phyloP scores from a whole-genome alignment of 1,140 invertebrate species.

The Nymphalis io region DNA sequence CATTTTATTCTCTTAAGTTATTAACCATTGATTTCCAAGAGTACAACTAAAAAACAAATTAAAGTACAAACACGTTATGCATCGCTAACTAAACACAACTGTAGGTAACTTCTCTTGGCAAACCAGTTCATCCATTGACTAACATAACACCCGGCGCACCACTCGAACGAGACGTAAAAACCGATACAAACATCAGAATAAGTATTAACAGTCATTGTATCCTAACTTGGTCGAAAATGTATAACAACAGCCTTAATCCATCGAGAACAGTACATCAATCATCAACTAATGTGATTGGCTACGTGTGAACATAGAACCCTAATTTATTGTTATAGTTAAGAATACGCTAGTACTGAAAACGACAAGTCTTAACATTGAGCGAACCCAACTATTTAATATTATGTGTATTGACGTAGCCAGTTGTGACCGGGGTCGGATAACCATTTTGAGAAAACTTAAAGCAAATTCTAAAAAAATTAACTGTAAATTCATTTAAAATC shows the following conservation, averaged over 20 bases:
- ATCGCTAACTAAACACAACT: slow-evolving; percentile 79
- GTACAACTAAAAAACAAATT: slow-evolving; percentile 81
- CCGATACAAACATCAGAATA: slow-evolving; percentile 53
- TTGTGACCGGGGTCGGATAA: background rate
- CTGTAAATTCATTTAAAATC: no score
- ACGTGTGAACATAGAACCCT: slow-evolving; percentile 70
- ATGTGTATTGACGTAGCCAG: background rate
- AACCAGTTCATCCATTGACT: slow-evolving; percentile 77
- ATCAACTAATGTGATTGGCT: slow-evolving; percentile 73
- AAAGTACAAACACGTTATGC: slow-evolving; percentile 81
- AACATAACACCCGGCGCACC: slow-evolving; percentile 70
- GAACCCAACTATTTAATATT: slow-evolving; percentile 67
- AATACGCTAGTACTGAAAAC: slow-evolving; percentile 71
- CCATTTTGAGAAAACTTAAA: background rate
- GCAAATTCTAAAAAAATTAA: no score
- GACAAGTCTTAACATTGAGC: slow-evolving; percentile 79
- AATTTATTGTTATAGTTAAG: slow-evolving; percentile 74
- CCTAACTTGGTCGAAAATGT: slow-evolving; percentile 72
- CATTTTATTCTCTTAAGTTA: slow-evolving; percentile 81
- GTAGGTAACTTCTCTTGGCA: slow-evolving; percentile 81
- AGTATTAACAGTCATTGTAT: slow-evolving; percentile 61
- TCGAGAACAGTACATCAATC: slow-evolving; percentile 71
- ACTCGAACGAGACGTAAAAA: slow-evolving; percentile 67
- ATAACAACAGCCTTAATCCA: slow-evolving; percentile 69
- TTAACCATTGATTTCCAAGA: slow-evolving; percentile 81